These are phyloP conservation scores for Suricata suricatta DNA, from an alignment of 2,113 vertebrate genomes.

Conservation along the genomic window DNA sequence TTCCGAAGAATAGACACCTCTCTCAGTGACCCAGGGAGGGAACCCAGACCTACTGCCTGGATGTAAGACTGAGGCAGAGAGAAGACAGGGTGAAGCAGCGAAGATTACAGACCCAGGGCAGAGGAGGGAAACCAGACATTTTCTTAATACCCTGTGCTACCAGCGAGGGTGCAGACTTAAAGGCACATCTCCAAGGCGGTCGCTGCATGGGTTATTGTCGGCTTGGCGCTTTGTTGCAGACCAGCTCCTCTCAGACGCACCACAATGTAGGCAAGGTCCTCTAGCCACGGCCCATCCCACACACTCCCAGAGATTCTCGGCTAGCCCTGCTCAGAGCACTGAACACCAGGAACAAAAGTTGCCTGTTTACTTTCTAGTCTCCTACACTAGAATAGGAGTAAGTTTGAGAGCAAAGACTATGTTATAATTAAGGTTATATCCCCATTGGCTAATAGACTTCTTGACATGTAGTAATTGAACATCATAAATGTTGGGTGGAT, in stretches of 20 bases:
- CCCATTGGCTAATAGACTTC: background rate
- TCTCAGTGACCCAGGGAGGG: background rate
- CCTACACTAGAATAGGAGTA: background rate
- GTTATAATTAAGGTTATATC: background rate
- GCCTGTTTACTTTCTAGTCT: background rate
- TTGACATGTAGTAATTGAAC: background rate
- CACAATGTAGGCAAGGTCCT: background rate
- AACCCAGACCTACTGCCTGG: background rate
- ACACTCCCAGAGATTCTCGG: background rate
- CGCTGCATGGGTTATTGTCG: background rate
- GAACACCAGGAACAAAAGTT: background rate
- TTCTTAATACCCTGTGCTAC: background rate
- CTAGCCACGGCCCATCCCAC: background rate
- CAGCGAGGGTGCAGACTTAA: background rate
- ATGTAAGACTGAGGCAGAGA: background rate
- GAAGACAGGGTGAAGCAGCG: background rate
- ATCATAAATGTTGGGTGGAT: background rate
- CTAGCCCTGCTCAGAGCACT: background rate
- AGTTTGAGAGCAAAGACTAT: background rate
- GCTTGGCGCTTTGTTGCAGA: too few relatives aligned
- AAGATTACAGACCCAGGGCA: background rate
- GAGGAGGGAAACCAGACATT: background rate
- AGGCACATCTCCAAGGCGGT: background rate
- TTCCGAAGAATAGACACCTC: constrained; percentile 5
- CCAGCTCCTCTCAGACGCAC: background rate